These are phyloP conservation scores for Arctopsyche grandis DNA, from an alignment of 1,140 invertebrate species.

Conservation along the genomic window DNA sequence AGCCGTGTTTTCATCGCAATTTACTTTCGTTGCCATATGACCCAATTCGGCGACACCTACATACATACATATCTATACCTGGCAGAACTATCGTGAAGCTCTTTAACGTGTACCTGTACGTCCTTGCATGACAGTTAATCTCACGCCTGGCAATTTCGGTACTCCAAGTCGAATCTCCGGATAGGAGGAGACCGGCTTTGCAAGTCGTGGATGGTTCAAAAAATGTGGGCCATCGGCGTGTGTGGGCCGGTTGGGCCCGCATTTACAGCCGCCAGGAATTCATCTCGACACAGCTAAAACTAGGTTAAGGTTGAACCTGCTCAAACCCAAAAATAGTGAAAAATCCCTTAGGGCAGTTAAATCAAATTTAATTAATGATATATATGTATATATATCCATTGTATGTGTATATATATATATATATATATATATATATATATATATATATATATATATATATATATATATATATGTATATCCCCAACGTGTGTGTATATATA, in stretches of 20 bases:
- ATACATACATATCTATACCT: too few species aligned
- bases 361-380: not conserved
- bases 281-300: slow-evolving; percentile 12
- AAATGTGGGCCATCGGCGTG: slow-evolving; percentile 31
- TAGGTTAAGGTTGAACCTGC: slow-evolving; percentile 36
- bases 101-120: too few species aligned
- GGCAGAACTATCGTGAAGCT: too few species aligned
- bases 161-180: not conserved
- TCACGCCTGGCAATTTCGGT: too few species aligned
- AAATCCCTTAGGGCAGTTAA: not conserved
- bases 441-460: too few species aligned
- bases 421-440: too few species aligned
- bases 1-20: not conserved
- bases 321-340: not conserved
- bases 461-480: too few species aligned
- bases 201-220: slow-evolving; percentile 2
- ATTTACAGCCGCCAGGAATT: slow-evolving; percentile 34
- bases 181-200: not conserved
- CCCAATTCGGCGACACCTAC: not conserved
- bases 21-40: not conserved
- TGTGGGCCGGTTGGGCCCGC: slow-evolving; percentile 22
- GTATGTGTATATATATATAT: too few species aligned
- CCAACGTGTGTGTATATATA: too few species aligned
- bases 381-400: too few species aligned
- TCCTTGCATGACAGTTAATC: too few species aligned